These are phyloP conservation scores for Protobothrops flavoviridis DNA, from an alignment of 2,113 vertebrate species.

Conservation along the genomic window DNA sequence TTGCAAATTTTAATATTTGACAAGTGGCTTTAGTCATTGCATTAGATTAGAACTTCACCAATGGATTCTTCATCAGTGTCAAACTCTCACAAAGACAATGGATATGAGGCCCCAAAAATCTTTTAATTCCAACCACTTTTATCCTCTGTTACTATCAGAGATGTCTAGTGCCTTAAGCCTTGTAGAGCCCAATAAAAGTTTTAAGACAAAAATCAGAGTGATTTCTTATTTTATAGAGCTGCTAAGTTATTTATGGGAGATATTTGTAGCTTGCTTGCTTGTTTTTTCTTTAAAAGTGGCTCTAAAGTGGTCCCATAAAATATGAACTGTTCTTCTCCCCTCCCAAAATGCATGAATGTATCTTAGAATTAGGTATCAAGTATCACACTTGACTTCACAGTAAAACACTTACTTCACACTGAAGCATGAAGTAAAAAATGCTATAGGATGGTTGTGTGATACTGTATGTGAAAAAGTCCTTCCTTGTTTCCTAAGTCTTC, in stretches of 20 bases:
- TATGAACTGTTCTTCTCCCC: constrained; percentile 41
- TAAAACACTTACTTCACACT: not conserved
- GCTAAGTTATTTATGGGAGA: constrained; percentile 38
- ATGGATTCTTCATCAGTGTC: not conserved
- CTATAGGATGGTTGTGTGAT: not conserved
- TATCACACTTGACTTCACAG: not conserved
- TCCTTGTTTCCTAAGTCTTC: not conserved
- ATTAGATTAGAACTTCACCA: not conserved
- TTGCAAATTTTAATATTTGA: not conserved
- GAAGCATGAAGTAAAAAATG: not conserved
- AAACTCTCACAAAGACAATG: not conserved
- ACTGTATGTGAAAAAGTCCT: not conserved
- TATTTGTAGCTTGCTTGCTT: constrained; percentile 28
- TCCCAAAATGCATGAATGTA: not conserved
- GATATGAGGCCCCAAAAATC: not conserved
- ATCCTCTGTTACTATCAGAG: not conserved
- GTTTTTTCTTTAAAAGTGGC: constrained; percentile 44
- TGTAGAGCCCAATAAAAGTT: not conserved
- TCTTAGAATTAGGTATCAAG: not conserved
- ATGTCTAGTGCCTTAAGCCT: not conserved
- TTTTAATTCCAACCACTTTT: not conserved
- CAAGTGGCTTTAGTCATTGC: not conserved
- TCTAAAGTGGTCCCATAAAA: constrained; percentile 62
- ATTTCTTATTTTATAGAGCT: constrained; percentile 41
- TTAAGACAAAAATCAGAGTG: not conserved